Conservation (phyloP, 2,888 invertebrate genomes). For the Cephus sareptanus region DNA sequence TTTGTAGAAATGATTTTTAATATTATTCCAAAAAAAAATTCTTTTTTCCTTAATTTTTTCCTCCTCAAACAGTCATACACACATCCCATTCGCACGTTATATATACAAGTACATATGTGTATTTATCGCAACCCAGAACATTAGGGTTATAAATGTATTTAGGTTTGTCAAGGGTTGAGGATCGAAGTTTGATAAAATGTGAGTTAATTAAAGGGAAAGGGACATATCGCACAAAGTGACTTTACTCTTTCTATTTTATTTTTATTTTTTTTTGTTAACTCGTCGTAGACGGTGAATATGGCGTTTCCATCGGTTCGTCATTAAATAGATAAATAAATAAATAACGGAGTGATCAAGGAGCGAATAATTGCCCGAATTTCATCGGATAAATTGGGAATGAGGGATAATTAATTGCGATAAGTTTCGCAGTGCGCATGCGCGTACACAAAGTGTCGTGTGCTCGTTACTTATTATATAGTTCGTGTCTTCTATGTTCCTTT, state of each 20-base stretch:
- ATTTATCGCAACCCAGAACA: background rate
- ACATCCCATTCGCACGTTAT: background rate
- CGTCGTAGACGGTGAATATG: background rate
- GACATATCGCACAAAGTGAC: background rate
- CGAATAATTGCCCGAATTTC: background rate
- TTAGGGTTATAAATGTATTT: background rate
- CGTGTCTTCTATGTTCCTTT: constrained; percentile 41
- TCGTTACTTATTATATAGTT: constrained; percentile 35
- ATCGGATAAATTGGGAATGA: background rate
- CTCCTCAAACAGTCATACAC: background rate
- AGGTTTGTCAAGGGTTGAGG: background rate
- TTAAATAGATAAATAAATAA: background rate
- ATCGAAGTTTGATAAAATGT: background rate
- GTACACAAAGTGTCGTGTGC: constrained; percentile 24
- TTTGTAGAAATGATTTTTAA: background rate
- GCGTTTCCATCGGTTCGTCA: background rate
- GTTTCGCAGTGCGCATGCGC: background rate
- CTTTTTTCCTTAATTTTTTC: background rate
- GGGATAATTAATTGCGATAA: background rate
- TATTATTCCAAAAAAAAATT: background rate
- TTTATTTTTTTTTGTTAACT: background rate
- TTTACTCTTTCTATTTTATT: background rate
- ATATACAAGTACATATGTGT: background rate
- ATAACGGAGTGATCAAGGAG: background rate
- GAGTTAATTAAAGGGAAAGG: background rate